These are phyloP conservation scores for Telmatochromis brachygnathus DNA, from an alignment of 2,113 vertebrate species.

Conservation along the genomic window DNA sequence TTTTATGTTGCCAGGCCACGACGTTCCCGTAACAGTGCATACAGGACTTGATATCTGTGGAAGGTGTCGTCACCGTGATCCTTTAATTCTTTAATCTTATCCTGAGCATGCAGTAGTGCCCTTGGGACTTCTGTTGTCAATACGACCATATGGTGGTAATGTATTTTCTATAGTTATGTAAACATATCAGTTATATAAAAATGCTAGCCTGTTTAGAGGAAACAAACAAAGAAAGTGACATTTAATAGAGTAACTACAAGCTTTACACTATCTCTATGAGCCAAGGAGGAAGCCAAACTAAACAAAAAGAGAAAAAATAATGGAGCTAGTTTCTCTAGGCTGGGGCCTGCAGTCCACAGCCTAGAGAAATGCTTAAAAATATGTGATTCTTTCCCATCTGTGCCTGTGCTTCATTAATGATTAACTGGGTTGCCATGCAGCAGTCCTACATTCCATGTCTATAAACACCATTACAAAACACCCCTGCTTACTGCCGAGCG, in stretches of 20 bases:
- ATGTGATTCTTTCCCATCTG: background rate
- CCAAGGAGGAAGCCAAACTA: background rate
- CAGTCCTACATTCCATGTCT: background rate
- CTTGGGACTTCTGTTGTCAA: background rate
- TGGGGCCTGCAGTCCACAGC: background rate
- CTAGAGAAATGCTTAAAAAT: background rate
- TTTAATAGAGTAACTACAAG: background rate
- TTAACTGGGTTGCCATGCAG: background rate
- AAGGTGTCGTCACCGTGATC: background rate
- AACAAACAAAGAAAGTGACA: background rate
- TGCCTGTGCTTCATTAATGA: background rate
- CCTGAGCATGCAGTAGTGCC: background rate
- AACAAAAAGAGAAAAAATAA: background rate
- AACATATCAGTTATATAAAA: conserved; percentile 5
- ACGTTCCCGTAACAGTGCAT: background rate
- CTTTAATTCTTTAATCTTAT: conserved; percentile 19
- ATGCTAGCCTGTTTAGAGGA: background rate
- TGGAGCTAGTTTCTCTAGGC: background rate
- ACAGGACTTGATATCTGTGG: background rate
- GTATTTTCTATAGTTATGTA: background rate
- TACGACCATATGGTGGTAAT: background rate
- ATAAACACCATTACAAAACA: background rate
- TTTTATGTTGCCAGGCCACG: background rate
- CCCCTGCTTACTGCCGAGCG: background rate
- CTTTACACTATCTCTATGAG: background rate